These are phyloP conservation scores for Unio delphinus DNA, from an alignment of 2,888 invertebrate species.

Conservation along the genomic window DNA sequence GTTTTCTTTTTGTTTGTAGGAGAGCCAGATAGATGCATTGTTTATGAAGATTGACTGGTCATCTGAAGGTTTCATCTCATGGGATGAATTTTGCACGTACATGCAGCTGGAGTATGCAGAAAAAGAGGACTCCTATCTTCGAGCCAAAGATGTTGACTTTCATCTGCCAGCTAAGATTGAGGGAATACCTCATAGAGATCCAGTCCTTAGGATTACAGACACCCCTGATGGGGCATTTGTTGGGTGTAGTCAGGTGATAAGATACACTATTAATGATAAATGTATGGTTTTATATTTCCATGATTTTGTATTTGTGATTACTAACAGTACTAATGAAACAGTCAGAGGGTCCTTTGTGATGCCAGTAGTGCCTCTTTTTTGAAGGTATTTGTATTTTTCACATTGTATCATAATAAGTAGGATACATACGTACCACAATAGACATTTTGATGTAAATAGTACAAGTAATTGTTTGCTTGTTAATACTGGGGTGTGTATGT, in stretches of 20 bases:
- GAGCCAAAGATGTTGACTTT: conserved; percentile 68
- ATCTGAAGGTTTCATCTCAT: conserved; percentile 68
- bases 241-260: conserved; percentile 65
- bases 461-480: no score
- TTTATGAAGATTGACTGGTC: conserved; percentile 72
- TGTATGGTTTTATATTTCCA: background rate
- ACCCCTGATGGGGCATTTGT: conserved; percentile 69
- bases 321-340: background rate
- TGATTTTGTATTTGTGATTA: background rate
- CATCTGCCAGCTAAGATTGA: conserved; percentile 68
- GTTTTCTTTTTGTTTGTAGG: conserved; percentile 40
- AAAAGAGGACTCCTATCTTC: conserved; percentile 69
- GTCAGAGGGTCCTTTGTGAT: background rate
- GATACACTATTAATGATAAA: background rate
- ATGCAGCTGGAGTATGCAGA: conserved; percentile 72
- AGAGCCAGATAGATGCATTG: conserved; percentile 67
- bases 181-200: conserved; percentile 68
- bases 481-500: no score
- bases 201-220: conserved; percentile 66
- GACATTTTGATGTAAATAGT: no score
- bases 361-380: no score
- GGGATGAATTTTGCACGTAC: conserved; percentile 72
- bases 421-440: no score
- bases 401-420: no score
- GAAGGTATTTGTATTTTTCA: no score